A percentile compares a stretch with the other conserved stretches of the same genome.
Conservation (phyloP, 2,797 vertebrate species). For the Coracias cyanogaster region DNA sequence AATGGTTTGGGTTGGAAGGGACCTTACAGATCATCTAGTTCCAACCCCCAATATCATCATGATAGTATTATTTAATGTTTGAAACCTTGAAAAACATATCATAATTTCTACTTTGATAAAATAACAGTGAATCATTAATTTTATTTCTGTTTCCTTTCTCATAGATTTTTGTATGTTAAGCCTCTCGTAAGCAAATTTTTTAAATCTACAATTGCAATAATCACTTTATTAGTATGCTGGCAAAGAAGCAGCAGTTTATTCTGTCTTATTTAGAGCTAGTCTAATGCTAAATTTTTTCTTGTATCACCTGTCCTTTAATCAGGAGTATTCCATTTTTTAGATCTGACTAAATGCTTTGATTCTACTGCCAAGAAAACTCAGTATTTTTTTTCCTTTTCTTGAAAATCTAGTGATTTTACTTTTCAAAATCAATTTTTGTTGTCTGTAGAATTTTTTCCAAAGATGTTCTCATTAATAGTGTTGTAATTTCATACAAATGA, state of each 20-base stretch:
- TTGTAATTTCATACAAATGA: background rate
- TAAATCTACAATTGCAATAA: background rate
- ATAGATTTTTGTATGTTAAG: background rate
- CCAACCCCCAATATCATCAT: background rate
- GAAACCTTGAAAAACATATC: background rate
- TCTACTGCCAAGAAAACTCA: background rate
- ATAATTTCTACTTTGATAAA: background rate
- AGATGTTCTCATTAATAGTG: background rate
- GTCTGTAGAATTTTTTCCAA: background rate
- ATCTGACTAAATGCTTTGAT: background rate
- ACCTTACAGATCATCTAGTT: too few species aligned
- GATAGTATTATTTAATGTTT: background rate
- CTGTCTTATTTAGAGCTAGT: background rate
- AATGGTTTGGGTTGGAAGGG: too few species aligned
- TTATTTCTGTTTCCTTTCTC: background rate
- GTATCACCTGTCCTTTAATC: background rate
- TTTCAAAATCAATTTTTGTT: background rate
- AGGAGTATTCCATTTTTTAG: background rate
- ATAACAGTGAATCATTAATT: background rate
- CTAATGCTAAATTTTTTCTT: background rate
- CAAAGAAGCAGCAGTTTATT: background rate
- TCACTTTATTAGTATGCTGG: background rate
- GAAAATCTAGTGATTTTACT: background rate
- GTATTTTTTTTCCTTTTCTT: background rate
- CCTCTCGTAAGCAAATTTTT: background rate